Percentiles rank a stretch among this genome's conserved stretches.
phyloP scores from a whole-genome alignment of 2,797 vertebrate genomes.

The Malacoraja senta region DNA sequence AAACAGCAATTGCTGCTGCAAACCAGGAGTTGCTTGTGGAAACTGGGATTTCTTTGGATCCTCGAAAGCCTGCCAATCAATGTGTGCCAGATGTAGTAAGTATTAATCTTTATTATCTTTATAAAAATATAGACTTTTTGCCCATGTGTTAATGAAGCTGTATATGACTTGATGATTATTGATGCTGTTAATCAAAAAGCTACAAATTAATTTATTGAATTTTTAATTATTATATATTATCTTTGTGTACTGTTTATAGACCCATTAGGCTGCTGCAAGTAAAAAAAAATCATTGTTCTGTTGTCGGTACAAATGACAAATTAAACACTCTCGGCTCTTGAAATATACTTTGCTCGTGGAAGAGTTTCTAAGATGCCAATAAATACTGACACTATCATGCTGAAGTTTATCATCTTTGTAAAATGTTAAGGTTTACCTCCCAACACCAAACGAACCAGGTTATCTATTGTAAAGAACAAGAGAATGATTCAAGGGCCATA shows the following conservation, averaged over 20 bases:
- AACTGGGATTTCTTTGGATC: slow-evolving; percentile 87
- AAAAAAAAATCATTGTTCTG: too few relatives aligned
- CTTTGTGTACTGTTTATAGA: too few relatives aligned
- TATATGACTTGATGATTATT: not conserved
- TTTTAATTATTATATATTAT: too few relatives aligned
- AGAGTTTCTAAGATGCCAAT: too few relatives aligned
- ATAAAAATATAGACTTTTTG: not conserved
- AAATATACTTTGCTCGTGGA: too few relatives aligned
- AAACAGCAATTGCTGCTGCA: slow-evolving; percentile 76
- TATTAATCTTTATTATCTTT: not conserved
- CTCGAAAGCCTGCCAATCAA: slow-evolving; percentile 81
- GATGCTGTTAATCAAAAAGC: not conserved
- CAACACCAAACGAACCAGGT: not conserved
- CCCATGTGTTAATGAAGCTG: not conserved
- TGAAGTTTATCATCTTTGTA: not conserved
- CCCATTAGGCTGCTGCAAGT: too few relatives aligned
- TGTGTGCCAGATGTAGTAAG: slow-evolving; percentile 83
- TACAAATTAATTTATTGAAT: not conserved
- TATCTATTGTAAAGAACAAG: not conserved
- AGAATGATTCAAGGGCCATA: too few relatives aligned
- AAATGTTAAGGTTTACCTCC: not conserved
- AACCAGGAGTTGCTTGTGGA: slow-evolving; percentile 91
- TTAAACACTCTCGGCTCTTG: too few relatives aligned
- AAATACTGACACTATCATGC: not conserved
- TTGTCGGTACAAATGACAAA: too few relatives aligned